Evolutionary conservation across 2,888 invertebrate species (phyloP).

Genomic region (Ypsolopha scabrella): DNA sequence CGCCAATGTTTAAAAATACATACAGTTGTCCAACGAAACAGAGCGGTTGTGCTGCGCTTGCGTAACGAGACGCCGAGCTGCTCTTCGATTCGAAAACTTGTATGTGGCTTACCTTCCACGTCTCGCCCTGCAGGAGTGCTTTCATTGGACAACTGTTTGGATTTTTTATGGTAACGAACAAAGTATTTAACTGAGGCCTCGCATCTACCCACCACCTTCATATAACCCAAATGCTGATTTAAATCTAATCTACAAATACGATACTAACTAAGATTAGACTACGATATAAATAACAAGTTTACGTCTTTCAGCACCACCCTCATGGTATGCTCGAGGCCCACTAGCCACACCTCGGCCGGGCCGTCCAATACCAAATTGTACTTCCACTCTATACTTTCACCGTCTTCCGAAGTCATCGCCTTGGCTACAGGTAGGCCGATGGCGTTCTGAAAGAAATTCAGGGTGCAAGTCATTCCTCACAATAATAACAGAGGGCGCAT

Average conservation of each 20-base stretch:
- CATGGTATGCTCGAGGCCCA: conserved; percentile 76
- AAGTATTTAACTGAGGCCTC: too few species aligned
- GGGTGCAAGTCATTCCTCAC: too few species aligned
- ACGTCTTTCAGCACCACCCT: conserved; percentile 67
- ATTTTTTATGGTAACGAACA: too few species aligned
- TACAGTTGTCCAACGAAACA: too few species aligned
- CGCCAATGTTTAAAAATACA: too few species aligned
- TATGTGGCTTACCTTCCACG: too few species aligned
- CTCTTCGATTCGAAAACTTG: too few species aligned
- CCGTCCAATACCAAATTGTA: conserved; percentile 79
- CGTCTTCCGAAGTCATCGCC: conserved; percentile 88
- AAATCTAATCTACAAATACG: background rate
- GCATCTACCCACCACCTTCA: background rate
- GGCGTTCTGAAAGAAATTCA: conserved; percentile 8
- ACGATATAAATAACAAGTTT: conserved; percentile 13
- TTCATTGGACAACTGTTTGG: too few species aligned
- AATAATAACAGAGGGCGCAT: too few species aligned
- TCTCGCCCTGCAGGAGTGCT: too few species aligned
- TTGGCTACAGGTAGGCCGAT: conserved; percentile 36
- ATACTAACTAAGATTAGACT: conserved; percentile 5
- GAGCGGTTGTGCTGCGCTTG: too few species aligned
- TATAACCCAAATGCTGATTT: background rate
- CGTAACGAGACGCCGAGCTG: too few species aligned
- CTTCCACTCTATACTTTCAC: conserved; percentile 83
- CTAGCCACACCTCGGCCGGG: conserved; percentile 85